A percentile compares a stretch with the other conserved stretches of the same genome.
These are phyloP conservation scores for human (Homo sapiens) DNA, from an alignment of 2,113 vertebrate genomes.

Conservation along the genomic window DNA sequence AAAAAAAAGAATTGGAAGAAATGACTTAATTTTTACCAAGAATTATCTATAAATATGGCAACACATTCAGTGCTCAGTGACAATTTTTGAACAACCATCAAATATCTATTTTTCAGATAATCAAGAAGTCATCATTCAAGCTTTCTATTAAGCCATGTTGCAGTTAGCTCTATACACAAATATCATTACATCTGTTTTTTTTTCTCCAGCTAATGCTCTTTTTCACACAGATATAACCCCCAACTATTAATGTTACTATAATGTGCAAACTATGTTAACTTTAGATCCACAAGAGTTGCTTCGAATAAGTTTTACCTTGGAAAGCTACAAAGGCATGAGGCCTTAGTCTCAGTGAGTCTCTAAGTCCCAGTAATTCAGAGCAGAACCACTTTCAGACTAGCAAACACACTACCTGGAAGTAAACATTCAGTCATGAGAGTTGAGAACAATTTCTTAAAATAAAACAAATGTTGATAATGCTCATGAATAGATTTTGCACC, in stretches of 20 bases:
- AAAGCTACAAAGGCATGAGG: neutral
- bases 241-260: neutral
- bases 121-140: neutral
- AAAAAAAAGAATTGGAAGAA: neutral
- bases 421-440: neutral
- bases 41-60: neutral
- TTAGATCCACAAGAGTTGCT: neutral
- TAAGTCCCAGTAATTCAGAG: conserved; percentile 32
- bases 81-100: neutral
- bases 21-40: neutral
- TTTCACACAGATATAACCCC: neutral
- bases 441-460: neutral
- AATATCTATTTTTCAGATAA: neutral
- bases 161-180: neutral
- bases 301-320: neutral
- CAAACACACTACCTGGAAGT: neutral
- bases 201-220: neutral
- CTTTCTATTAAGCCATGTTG: neutral
- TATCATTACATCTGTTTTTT: neutral
- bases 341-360: neutral
- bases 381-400: conserved; percentile 1
- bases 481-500: neutral
- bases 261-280: neutral
- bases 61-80: neutral
- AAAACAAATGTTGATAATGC: neutral